These are phyloP conservation scores for Parus major DNA, from an alignment of 2,113 vertebrate species.

Conservation along the genomic window DNA sequence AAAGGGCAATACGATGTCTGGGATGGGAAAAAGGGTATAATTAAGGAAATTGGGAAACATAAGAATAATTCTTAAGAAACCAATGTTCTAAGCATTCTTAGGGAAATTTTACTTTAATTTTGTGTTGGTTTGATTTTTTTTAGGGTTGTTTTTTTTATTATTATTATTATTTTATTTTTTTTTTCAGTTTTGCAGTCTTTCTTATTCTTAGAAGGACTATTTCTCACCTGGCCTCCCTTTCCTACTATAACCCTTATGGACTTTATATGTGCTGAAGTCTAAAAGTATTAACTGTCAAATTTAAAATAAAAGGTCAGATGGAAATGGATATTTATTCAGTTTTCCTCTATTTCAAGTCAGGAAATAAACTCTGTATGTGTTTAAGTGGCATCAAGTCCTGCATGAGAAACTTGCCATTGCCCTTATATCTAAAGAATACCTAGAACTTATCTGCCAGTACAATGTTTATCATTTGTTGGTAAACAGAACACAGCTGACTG, in stretches of 20 bases:
- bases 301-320: neutral
- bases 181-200: neutral
- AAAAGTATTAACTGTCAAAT: neutral
- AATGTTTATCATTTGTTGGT: neutral
- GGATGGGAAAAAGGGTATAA: neutral
- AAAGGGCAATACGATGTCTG: neutral
- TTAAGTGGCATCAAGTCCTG: neutral
- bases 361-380: neutral
- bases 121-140: fast-evolving
- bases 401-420: neutral
- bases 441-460: neutral
- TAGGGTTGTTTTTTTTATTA: no score
- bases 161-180: neutral
- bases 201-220: neutral
- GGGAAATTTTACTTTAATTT: neutral
- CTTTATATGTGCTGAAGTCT: neutral
- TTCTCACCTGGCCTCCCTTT: fast-evolving
- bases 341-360: neutral
- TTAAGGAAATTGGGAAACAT: neutral
- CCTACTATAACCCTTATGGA: neutral
- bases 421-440: neutral
- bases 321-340: neutral
- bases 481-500: neutral
- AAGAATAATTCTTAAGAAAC: neutral
- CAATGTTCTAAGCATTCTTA: neutral